Evolutionary conservation across 2,797 vertebrate species (phyloP), one percentile per base, ranked within the genome.

Genomic region (Rhabdomys pumilio): DNA sequence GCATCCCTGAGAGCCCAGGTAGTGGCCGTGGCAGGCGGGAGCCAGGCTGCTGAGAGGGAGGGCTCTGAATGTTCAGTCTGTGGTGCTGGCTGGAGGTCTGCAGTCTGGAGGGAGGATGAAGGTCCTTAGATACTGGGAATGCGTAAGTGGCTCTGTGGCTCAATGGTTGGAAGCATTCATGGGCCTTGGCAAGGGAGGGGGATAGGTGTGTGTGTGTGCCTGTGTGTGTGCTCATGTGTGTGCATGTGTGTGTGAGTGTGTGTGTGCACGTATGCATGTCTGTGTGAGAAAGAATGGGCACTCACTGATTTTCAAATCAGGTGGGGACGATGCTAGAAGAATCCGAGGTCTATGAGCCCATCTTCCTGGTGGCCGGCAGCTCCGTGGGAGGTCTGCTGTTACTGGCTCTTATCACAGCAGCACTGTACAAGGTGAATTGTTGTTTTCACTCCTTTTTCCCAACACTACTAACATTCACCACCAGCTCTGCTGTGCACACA

Each of bases 381-480:
- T 98, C 94, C 0, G 31, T 99, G n/a, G 99, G 99, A 67, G 99
- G 99, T 0, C 53, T 99, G 72, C 55, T 98, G 83, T 94, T 99
- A 12, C 96, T 99, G 86, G 98, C 89, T 55, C 73, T 99, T 93
- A 98, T 99, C 93, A 98, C 98, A 0, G 98, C 96, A 0, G 97
- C 3, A 0, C 98, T 99, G 2, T 99, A 99, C 96, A 99, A 99
- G 98, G 99, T 99, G 97, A 97, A 97, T 7, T 81, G 20, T 44
- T 50, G 20, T 26, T 73, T 55, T 38, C 31, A 24, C 3, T 17
- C 17, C n/a, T 20, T n/a, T 29, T 85, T 44, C 41, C 38, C 8
- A 29, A 61, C 20, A 9, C 20, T 31, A 8, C 34, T 76, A n/a
- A 11, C 20, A 22, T 13, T 55, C 17, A 1, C 10, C 47, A 67